phyloP scores from a whole-genome alignment of 64 coral and sea anemone genomes.

The Pocillopora verrucosa region DNA sequence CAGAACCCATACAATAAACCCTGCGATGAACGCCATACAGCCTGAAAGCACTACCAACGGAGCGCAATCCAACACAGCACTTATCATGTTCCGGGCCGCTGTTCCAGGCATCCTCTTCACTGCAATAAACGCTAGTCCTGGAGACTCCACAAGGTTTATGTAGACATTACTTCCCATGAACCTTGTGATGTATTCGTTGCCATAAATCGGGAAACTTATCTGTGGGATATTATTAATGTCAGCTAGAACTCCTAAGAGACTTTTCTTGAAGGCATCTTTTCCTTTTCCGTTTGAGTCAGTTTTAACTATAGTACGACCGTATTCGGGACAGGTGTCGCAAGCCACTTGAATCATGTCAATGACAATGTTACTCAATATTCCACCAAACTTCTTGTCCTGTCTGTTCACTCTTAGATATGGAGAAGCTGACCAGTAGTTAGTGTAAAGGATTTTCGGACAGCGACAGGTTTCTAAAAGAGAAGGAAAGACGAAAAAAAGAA shows the following conservation, averaged over 20 bases:
- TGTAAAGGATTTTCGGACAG: constrained; percentile 50
- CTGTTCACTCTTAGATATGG: constrained; percentile 34
- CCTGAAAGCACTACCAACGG: constrained; percentile 46
- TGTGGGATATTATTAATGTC: constrained; percentile 63
- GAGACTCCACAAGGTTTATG: constrained; percentile 46
- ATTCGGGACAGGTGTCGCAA: constrained; percentile 48
- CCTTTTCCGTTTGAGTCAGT: constrained; percentile 48
- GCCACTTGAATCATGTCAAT: constrained; percentile 30
- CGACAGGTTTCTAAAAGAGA: constrained; percentile 45
- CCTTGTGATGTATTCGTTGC: constrained; percentile 32
- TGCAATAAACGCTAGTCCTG: constrained; percentile 51
- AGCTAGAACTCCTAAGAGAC: constrained; percentile 3
- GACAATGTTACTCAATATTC: constrained; percentile 42
- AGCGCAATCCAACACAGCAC: constrained; percentile 16
- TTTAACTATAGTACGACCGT: constrained; percentile 48
- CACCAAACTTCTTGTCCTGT: neutral
- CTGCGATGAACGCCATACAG: constrained; percentile 47
- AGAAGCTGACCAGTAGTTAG: constrained; percentile 46
- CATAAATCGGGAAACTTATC: constrained; percentile 66
- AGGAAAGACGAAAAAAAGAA: neutral
- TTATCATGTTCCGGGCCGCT: constrained; percentile 26
- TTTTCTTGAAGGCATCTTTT: constrained; percentile 19
- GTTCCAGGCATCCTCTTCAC: neutral
- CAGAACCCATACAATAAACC: constrained; percentile 63
- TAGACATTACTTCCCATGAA: constrained; percentile 54